Percentiles rank a stretch among this genome's conserved stretches.
Evolutionary conservation across 2,113 vertebrate species (phyloP).

Genomic region (Engraulis encrasicolus): DNA sequence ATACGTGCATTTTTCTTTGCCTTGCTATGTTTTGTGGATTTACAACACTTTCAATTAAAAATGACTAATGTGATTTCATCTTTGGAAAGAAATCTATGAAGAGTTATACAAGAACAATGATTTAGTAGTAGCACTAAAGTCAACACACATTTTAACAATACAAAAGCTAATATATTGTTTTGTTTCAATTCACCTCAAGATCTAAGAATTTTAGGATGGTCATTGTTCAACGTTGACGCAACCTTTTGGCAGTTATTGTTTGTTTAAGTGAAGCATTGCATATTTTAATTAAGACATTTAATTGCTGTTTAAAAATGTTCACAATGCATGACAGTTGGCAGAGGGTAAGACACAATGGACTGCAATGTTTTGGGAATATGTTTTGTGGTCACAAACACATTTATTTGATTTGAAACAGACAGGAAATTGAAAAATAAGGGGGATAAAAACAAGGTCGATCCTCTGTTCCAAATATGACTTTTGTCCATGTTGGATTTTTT

Average conservation of each 20-base stretch:
- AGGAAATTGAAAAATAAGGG: not conserved
- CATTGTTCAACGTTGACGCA: not conserved
- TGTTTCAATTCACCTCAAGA: not conserved
- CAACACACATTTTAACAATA: not conserved
- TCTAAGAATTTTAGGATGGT: not conserved
- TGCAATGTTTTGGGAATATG: not conserved
- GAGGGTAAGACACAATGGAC: not conserved
- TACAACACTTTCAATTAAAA: not conserved
- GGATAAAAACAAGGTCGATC: not conserved
- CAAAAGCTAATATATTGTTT: not conserved
- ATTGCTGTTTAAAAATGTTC: not conserved
- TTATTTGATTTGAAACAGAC: slow-evolving; percentile 26
- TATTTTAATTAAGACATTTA: not conserved
- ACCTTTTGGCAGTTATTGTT: not conserved
- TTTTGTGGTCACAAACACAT: slow-evolving; percentile 19
- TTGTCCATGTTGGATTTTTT: slow-evolving; percentile 6
- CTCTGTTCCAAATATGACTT: not conserved
- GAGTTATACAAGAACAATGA: not conserved
- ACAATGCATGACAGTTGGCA: not conserved
- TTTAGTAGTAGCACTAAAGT: not conserved
- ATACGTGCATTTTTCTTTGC: not conserved
- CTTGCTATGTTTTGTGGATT: not conserved
- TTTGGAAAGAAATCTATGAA: not conserved
- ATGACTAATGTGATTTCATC: not conserved
- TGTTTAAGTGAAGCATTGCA: not conserved